Evolutionary conservation across 1,140 invertebrate genomes (phyloP).

Genomic region (Philopotamus ludificatus): DNA sequence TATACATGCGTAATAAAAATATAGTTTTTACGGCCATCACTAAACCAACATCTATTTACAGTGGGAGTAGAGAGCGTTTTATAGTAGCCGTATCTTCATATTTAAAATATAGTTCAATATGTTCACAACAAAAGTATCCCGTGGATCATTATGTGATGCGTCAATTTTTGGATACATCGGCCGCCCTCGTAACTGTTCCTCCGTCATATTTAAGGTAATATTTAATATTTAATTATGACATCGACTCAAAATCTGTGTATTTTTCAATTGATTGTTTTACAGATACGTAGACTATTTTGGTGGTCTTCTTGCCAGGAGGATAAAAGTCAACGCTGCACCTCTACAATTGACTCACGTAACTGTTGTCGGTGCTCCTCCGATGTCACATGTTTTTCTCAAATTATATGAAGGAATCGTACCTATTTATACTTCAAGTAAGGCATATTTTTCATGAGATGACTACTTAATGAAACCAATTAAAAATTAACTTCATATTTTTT

Average conservation of each 20-base stretch:
- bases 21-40: too few species aligned
- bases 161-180: conserved; percentile 82
- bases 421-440: conserved; percentile 76
- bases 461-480: conserved; percentile 2
- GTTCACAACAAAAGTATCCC: conserved; percentile 83
- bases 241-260: background rate
- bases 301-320: conserved; percentile 82
- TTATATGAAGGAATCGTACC: conserved; percentile 83
- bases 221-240: conserved; percentile 4
- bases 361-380: conserved; percentile 78
- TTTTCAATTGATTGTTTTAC: too few species aligned
- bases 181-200: conserved; percentile 61
- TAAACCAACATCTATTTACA: too few species aligned
- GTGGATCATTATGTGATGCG: conserved; percentile 91
- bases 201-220: conserved; percentile 87
- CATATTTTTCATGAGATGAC: conserved; percentile 1
- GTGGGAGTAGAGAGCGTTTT: conserved; percentile 71
- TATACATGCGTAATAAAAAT: too few species aligned
- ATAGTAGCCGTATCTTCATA: conserved; percentile 88
- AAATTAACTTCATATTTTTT: too few species aligned
- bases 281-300: conserved; percentile 76
- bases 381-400: conserved; percentile 79
- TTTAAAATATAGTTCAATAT: conserved; percentile 92
- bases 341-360: conserved; percentile 84
- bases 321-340: conserved; percentile 82